Percentiles rank a stretch among this genome's conserved stretches.
Conservation (phyloP, 2,888 invertebrate species). For the Nomada fucata region DNA sequence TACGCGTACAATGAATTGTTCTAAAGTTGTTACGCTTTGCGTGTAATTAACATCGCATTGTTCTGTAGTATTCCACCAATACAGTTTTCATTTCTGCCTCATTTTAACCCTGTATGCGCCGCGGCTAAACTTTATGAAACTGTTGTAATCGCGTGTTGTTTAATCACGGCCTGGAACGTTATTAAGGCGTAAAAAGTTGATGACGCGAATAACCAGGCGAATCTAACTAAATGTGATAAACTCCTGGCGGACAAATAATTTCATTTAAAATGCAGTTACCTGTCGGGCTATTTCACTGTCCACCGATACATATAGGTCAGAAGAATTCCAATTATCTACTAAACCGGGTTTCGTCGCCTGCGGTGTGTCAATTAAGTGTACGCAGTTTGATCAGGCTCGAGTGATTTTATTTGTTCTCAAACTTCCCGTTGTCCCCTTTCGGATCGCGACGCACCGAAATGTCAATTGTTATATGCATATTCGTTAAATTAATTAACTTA, state of each 20-base stretch:
- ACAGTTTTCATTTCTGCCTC: too few relatives aligned
- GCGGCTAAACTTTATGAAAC: not conserved
- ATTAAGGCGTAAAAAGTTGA: conserved; percentile 9
- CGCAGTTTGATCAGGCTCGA: not conserved
- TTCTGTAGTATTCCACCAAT: too few relatives aligned
- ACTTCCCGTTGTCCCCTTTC: not conserved
- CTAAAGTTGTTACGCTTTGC: too few relatives aligned
- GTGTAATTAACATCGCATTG: too few relatives aligned
- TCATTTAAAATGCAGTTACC: not conserved
- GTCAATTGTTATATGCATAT: too few relatives aligned
- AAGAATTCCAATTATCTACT: not conserved
- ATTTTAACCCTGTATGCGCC: not conserved
- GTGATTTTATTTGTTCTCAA: not conserved
- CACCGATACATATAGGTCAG: not conserved
- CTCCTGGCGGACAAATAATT: not conserved
- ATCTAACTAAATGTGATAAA: conserved; percentile 1
- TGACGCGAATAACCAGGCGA: not conserved
- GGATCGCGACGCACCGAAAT: not conserved
- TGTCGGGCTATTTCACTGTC: not conserved
- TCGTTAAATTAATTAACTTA: too few relatives aligned
- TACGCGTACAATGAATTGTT: not conserved
- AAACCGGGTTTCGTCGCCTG: not conserved
- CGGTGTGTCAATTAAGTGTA: not conserved
- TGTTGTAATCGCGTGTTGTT: not conserved
- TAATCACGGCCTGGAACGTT: not conserved